Conservation (phyloP, 1,140 invertebrate genomes). For the Pemphigus obesinymphae region DNA sequence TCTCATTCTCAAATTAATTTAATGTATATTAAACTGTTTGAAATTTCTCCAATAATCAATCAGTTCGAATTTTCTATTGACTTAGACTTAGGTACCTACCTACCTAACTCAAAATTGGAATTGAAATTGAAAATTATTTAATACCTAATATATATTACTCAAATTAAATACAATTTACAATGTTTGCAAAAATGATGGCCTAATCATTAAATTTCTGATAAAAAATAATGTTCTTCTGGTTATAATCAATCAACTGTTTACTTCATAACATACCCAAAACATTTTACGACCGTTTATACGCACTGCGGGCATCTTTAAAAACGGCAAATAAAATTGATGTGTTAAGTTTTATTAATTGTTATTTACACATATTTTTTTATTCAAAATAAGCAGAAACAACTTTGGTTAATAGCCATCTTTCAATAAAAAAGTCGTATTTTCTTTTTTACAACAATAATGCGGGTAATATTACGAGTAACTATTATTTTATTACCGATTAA, state of each 20-base stretch:
- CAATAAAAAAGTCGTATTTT: neutral
- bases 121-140: neutral
- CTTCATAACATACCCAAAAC: neutral
- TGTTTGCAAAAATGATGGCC: neutral
- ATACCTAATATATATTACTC: neutral
- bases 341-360: neutral
- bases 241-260: neutral
- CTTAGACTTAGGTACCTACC: too few species aligned
- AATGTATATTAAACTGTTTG: too few species aligned
- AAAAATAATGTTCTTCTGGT: neutral
- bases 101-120: neutral
- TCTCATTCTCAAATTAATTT: too few species aligned
- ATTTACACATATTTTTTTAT: neutral
- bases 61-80: too few species aligned
- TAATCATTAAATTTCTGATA: neutral
- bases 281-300: neutral
- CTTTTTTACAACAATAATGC: neutral
- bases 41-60: too few species aligned
- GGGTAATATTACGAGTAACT: neutral
- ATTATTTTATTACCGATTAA: neutral
- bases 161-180: neutral
- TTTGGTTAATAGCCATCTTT: neutral
- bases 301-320: neutral
- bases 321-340: neutral
- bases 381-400: neutral